These are phyloP conservation scores for Collichthys lucidus DNA, from an alignment of 2,113 vertebrate species.

Conservation along the genomic window DNA sequence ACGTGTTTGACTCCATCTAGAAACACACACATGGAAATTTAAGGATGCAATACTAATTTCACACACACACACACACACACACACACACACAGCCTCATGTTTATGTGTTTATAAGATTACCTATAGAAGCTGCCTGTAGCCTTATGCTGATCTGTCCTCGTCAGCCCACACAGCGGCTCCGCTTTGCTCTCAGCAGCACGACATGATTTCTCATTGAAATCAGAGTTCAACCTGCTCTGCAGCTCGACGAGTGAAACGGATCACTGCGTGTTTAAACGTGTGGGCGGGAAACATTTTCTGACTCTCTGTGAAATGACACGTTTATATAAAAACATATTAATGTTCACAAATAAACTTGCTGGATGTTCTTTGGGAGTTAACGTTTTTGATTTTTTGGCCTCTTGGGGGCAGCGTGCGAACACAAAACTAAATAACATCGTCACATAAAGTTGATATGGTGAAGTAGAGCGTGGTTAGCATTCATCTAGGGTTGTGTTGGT, in stretches of 20 bases:
- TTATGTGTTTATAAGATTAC: slow-evolving; percentile 18
- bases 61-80: not conserved
- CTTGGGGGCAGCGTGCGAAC: not conserved
- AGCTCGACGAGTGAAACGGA: slow-evolving; percentile 8
- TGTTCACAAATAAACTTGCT: not conserved
- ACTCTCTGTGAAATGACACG: not conserved
- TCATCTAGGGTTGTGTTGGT: not conserved
- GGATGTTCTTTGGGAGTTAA: not conserved
- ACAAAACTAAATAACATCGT: not conserved
- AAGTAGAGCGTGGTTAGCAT: not conserved
- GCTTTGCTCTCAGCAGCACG: slow-evolving; percentile 7
- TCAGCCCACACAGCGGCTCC: slow-evolving; percentile 48
- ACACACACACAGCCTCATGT: not conserved
- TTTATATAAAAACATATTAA: not conserved
- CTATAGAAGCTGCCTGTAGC: slow-evolving; percentile 23
- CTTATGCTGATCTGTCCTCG: slow-evolving; percentile 47
- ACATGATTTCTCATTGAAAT: not conserved
- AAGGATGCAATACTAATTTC: not conserved
- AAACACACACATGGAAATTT: not conserved
- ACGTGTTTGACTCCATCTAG: not conserved
- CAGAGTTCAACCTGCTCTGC: slow-evolving; percentile 26
- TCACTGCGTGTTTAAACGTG: not conserved
- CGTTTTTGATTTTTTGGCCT: not conserved
- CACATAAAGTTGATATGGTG: not conserved
- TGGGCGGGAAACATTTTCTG: not conserved